phyloP scores from a whole-genome alignment of 2,113 vertebrate species.

The Limnothrissa miodon region DNA sequence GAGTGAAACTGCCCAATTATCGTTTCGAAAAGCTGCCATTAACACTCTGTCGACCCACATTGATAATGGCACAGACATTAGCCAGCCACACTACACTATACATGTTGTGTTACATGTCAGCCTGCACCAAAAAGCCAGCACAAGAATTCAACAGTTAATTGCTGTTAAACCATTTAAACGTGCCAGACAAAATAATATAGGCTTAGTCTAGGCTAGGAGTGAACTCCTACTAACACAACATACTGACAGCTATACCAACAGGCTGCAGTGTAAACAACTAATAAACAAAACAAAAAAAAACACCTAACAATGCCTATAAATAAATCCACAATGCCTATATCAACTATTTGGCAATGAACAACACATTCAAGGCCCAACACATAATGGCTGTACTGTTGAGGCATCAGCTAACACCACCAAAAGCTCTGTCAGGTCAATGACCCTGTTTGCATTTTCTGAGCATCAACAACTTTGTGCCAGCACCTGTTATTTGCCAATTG shows the following conservation, averaged over 20 bases:
- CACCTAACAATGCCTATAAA: no score
- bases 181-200: neutral
- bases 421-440: conserved; percentile 55
- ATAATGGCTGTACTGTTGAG: conserved; percentile 35
- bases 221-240: neutral
- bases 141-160: neutral
- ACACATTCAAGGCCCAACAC: neutral
- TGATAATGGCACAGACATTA: neutral
- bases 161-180: neutral
- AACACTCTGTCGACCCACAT: neutral
- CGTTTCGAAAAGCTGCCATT: conserved; percentile 1
- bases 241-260: conserved; percentile 6
- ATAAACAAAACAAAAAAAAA: neutral
- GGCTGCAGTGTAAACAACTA: neutral
- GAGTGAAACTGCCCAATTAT: conserved; percentile 9
- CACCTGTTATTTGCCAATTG: conserved; percentile 71
- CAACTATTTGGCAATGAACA: neutral
- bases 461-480: conserved; percentile 58
- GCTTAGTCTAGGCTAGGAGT: neutral
- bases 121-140: neutral
- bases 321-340: no score
- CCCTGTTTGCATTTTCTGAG: conserved; percentile 55
- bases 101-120: neutral
- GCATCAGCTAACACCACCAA: conserved; percentile 40
- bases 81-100: conserved; percentile 4